Percentiles rank a stretch among this genome's conserved stretches.
phyloP scores from a whole-genome alignment of 2,113 vertebrate genomes.

The Potamarius usumacintae region DNA sequence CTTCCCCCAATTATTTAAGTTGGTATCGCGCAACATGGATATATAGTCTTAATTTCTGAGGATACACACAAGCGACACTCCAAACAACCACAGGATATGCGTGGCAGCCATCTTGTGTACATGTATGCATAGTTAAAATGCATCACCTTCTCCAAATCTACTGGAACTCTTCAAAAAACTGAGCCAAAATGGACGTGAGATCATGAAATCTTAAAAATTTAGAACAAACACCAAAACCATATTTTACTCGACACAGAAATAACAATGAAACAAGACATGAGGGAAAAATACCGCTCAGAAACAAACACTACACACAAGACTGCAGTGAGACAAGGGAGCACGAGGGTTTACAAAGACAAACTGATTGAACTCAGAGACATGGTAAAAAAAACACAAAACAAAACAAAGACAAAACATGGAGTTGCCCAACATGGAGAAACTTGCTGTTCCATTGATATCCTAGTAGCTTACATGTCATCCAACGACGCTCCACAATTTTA shows the following conservation, averaged over 20 bases:
- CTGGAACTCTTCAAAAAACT: background rate
- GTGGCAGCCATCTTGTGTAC: too few relatives aligned
- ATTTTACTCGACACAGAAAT: background rate
- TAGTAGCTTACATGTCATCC: too few relatives aligned
- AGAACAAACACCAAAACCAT: background rate
- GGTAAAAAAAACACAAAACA: background rate
- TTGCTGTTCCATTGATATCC: too few relatives aligned
- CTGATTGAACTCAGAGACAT: background rate
- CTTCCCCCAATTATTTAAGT: too few relatives aligned
- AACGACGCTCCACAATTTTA: too few relatives aligned
- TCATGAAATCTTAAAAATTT: background rate
- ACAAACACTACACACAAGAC: background rate
- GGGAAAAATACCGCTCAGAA: background rate
- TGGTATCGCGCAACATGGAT: too few relatives aligned
- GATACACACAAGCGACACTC: too few relatives aligned
- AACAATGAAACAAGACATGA: background rate
- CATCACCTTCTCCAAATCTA: background rate
- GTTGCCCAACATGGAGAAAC: too few relatives aligned
- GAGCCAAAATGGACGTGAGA: background rate
- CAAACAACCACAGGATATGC: too few relatives aligned
- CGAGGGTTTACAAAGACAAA: background rate
- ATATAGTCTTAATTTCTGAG: too few relatives aligned
- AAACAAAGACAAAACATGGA: too few relatives aligned
- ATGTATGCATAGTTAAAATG: background rate
- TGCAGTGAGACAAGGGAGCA: background rate